Conservation (phyloP, 2,113 vertebrate species). For the Pycnonotus jocosus region DNA sequence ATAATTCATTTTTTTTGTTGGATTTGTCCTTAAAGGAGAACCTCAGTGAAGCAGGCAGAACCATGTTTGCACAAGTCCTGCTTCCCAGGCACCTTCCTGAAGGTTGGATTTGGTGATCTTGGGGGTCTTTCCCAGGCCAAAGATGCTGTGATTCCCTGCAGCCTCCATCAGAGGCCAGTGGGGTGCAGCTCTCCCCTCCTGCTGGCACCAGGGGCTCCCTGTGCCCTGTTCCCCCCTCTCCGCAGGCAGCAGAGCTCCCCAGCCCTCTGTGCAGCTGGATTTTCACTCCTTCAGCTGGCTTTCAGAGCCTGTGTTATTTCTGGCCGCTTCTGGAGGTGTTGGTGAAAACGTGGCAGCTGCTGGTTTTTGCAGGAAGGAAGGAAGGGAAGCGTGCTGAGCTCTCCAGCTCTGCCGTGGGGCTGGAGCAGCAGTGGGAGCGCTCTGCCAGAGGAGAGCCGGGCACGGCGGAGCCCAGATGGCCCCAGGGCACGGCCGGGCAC, state of each 20-base stretch:
- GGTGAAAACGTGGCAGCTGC: conserved; percentile 34
- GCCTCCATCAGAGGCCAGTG: neutral
- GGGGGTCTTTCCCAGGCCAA: neutral
- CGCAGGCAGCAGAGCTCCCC: neutral
- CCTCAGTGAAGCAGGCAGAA: neutral
- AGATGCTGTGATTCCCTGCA: neutral
- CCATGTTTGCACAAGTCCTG: neutral
- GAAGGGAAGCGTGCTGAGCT: conserved; percentile 9
- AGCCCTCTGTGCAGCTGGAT: conserved; percentile 4
- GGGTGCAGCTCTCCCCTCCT: neutral
- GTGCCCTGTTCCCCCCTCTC: fast-evolving
- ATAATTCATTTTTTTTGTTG: neutral
- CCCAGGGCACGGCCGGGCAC: neutral
- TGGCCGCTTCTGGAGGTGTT: conserved; percentile 42
- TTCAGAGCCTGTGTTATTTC: conserved; percentile 43
- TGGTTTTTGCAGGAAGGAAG: conserved; percentile 27
- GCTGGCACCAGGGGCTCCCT: neutral
- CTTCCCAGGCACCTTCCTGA: neutral
- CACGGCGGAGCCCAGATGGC: neutral
- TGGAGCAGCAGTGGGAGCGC: neutral
- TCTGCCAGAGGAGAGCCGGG: neutral
- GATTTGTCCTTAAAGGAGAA: neutral
- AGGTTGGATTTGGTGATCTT: neutral
- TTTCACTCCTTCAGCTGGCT: neutral
- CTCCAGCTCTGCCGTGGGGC: neutral